These are phyloP conservation scores for Chouioia cunea DNA, from an alignment of 2,888 invertebrate genomes.

Conservation along the genomic window DNA sequence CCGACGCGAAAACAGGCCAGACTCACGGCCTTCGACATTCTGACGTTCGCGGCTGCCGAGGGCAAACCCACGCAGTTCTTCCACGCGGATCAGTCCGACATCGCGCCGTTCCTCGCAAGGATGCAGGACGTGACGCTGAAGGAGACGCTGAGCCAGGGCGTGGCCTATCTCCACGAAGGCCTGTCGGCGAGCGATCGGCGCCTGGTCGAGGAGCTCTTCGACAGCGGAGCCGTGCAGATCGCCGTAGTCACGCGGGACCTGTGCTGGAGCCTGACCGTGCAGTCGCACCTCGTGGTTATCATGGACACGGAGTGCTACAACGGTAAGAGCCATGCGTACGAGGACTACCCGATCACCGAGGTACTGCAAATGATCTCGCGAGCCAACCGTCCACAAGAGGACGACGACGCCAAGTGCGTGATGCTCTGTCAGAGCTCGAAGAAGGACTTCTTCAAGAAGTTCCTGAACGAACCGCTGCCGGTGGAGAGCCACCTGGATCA, in stretches of 20 bases:
- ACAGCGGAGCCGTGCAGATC: slow-evolving; percentile 92
- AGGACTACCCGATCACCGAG: slow-evolving; percentile 97
- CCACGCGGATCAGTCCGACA: slow-evolving; percentile 87
- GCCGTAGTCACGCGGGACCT: slow-evolving; percentile 93
- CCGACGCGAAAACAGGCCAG: slow-evolving; percentile 92
- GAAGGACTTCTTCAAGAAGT: slow-evolving; percentile 98
- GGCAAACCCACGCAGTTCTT: slow-evolving; percentile 89
- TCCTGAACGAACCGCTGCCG: slow-evolving; percentile 95
- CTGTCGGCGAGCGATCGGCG: slow-evolving; percentile 86
- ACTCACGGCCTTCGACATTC: slow-evolving; percentile 94
- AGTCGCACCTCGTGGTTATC: slow-evolving; percentile 93
- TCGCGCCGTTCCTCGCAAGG: slow-evolving; percentile 89
- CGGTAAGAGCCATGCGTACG: slow-evolving; percentile 83
- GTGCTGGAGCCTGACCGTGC: slow-evolving; percentile 92
- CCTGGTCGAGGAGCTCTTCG: slow-evolving; percentile 93
- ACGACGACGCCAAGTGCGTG: slow-evolving; percentile 94
- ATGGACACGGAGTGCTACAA: slow-evolving; percentile 92
- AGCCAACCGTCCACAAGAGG: slow-evolving; percentile 92
- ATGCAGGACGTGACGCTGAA: slow-evolving; percentile 91
- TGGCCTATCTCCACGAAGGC: slow-evolving; percentile 98
- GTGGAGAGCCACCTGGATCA: slow-evolving; percentile 99
- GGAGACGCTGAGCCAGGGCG: slow-evolving; percentile 93
- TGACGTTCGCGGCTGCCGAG: slow-evolving; percentile 94
- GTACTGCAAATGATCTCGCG: slow-evolving; percentile 98
- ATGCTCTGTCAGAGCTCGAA: slow-evolving; percentile 97